phyloP scores from a whole-genome alignment of 2,888 invertebrate species.

The Parnassius apollo region DNA sequence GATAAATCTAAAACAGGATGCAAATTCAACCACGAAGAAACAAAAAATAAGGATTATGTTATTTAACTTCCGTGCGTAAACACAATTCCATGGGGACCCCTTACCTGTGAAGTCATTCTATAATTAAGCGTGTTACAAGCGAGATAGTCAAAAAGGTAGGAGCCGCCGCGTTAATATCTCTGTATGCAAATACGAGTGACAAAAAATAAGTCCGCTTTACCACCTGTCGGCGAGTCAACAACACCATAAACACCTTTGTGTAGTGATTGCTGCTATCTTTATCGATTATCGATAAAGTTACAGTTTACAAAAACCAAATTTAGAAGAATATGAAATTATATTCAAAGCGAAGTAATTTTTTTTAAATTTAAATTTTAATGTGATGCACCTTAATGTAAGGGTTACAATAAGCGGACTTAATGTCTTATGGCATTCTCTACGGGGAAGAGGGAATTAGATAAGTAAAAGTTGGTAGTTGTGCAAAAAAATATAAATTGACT shows the following conservation, averaged over 20 bases:
- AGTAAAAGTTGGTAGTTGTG: too few species aligned
- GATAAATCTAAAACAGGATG: neutral
- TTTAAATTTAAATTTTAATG: too few species aligned
- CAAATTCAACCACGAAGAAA: neutral
- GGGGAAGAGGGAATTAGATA: too few species aligned
- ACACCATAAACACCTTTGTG: constrained; percentile 42
- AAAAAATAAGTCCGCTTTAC: constrained; percentile 26
- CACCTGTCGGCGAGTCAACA: constrained; percentile 56
- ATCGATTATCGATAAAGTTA: constrained; percentile 16
- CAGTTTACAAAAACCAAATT: too few species aligned
- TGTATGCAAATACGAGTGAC: constrained; percentile 24
- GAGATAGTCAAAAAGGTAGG: constrained; percentile 23
- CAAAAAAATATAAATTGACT: too few species aligned
- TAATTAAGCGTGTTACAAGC: constrained; percentile 12
- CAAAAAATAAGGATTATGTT: neutral
- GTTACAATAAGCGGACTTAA: too few species aligned
- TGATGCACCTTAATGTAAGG: too few species aligned
- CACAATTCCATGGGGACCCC: constrained; percentile 3
- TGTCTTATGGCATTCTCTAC: too few species aligned
- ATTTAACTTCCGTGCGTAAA: constrained; percentile 6
- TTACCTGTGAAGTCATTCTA: constrained; percentile 14
- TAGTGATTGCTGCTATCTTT: constrained; percentile 30
- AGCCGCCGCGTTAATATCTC: constrained; percentile 27
- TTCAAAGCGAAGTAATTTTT: too few species aligned
- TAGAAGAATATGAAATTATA: too few species aligned